A percentile compares a stretch with the other conserved stretches of the same genome.
Evolutionary conservation across 1,140 invertebrate genomes (phyloP).

Genomic region (Copidosoma floridanum): DNA sequence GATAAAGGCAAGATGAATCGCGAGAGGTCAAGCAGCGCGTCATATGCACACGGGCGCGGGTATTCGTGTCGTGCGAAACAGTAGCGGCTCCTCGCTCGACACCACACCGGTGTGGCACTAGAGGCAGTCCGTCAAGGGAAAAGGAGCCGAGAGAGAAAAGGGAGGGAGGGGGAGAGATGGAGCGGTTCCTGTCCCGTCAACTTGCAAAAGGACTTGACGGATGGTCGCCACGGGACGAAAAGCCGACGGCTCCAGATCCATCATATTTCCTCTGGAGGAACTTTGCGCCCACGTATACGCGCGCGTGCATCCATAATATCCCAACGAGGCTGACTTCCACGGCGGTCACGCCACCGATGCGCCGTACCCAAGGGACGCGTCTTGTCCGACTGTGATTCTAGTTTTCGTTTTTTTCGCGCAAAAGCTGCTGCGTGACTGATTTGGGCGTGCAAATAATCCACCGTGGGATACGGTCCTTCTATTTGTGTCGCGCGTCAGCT

Average conservation of each 20-base stretch:
- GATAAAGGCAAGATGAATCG: conserved; percentile 19
- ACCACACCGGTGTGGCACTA: neutral
- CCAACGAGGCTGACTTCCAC: no score
- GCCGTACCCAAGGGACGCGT: neutral
- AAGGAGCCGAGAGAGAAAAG: neutral
- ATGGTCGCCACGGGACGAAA: conserved; percentile 53
- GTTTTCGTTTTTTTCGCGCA: conserved; percentile 17
- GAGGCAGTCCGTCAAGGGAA: neutral
- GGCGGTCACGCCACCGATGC: no score
- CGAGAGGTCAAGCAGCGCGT: no score
- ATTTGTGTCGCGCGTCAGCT: neutral
- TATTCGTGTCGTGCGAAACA: neutral
- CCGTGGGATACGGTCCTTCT: neutral
- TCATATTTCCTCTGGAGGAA: conserved; percentile 38
- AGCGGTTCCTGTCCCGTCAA: conserved; percentile 38
- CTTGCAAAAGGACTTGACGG: conserved; percentile 51
- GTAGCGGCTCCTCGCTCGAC: neutral
- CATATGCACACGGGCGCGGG: neutral
- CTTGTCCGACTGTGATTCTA: conserved; percentile 4
- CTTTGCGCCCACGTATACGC: neutral
- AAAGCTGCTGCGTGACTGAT: no score
- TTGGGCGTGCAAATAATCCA: neutral
- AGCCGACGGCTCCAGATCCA: conserved; percentile 48
- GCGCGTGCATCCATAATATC: neutral
- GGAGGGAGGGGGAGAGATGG: conserved; percentile 1